Evolutionary conservation across 1,140 invertebrate genomes (phyloP), one percentile per base, ranked within the genome.

Genomic region (Philotrypesis tridentata): DNA sequence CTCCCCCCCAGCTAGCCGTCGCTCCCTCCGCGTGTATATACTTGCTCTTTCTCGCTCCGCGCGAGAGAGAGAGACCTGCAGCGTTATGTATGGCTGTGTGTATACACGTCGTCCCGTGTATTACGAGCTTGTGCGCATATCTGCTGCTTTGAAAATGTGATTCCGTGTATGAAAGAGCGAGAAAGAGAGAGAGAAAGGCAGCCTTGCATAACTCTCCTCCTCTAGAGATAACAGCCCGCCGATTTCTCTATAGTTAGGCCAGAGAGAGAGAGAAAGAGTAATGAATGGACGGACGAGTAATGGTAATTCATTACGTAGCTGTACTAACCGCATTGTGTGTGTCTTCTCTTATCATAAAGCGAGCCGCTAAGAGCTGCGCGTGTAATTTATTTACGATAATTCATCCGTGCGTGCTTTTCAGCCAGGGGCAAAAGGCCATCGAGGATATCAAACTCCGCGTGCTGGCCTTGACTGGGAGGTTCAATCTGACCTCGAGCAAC

Each of bases 401-500:
- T n/a, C 21, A 3, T 17, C n/a, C 21, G 21, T n/a, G n/a, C n/a
- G n/a, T n/a, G n/a, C 7, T 89, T 84, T 87, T 68, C 86, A 92
- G 91, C 65, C 90, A 91, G 85, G 85, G 88, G 61, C 88, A 91
- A 74, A 92, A 90, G 75, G 89, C 88, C 75, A 89, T 91, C 77
- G 90, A 91, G 76, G 89, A 91, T 65, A 92, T 91, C 31, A 92
- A 91, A 84, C 83, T 87, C 78, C 87, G 86, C 40, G 86, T 92
- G 55, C 83, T 92, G 80, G 87, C 85, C 11, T 82, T 91, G 80
- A 91, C 91, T 11, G 90, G 91, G 81, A 87, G 90, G 75, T 89
- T 88, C 84, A 91, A 91, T 82, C 81, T 86, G 37, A 89, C 83
- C 40, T 87, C 87, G 25, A 88, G 80, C 82, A 83, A 80, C 25